phyloP scores from a whole-genome alignment of 2,797 vertebrate genomes.

The Acanthurus tractus region DNA sequence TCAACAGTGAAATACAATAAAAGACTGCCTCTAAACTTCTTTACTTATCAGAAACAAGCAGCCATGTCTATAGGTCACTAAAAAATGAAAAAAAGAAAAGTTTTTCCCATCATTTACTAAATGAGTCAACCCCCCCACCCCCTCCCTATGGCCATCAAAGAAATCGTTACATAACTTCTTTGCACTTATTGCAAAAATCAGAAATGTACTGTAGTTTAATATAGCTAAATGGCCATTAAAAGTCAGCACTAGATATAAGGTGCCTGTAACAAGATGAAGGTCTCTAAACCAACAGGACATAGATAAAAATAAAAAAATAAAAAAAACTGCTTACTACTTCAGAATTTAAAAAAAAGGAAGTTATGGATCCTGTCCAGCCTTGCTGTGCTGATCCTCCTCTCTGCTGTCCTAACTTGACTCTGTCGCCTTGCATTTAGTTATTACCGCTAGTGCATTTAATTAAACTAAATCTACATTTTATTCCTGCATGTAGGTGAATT shows the following conservation, averaged over 20 bases:
- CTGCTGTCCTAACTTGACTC: conserved; percentile 9
- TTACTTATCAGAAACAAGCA: neutral
- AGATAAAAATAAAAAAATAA: neutral
- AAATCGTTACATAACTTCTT: neutral
- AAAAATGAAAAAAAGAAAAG: neutral
- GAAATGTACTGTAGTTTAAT: conserved; percentile 8
- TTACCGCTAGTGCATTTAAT: no score
- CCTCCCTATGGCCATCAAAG: neutral
- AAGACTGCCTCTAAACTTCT: neutral
- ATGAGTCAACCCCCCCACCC: neutral
- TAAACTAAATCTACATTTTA: no score
- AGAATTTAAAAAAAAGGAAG: conserved; percentile 10
- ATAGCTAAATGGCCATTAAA: conserved; percentile 2
- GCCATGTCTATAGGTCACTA: neutral
- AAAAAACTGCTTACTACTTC: conserved; percentile 11
- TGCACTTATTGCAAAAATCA: conserved; percentile 2
- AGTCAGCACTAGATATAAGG: neutral
- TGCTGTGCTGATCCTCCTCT: conserved; percentile 5
- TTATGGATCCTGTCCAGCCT: conserved; percentile 18
- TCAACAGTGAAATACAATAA: neutral
- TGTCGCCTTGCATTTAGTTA: neutral
- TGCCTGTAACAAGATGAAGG: neutral
- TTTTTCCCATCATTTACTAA: conserved; percentile 10
- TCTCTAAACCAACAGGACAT: conserved; percentile 5
- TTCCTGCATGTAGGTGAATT: no score